Evolutionary conservation across 2,797 vertebrate species (phyloP), one percentile per base, ranked within the genome.

Genomic region (Iguana delicatissima): DNA sequence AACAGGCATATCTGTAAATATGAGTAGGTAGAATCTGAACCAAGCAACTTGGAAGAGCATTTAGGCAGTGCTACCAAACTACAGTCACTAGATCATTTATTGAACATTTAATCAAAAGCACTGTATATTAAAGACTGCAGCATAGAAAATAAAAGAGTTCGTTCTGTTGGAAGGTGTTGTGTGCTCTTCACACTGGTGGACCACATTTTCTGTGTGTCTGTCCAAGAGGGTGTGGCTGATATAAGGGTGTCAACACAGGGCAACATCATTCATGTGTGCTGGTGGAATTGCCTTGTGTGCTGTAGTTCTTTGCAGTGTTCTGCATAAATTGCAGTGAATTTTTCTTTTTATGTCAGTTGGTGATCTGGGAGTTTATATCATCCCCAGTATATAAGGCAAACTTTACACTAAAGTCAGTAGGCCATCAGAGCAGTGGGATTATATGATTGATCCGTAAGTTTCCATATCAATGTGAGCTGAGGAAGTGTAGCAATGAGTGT

Each of bases 401-500:
- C 35, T 57, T 73, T 89, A 42, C 26, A 57, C n/a, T 46, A 42
- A 74, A 42, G 16, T 67, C 67, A 69, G 42, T 22, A 52, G 42
- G n/a, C 20, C 42, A 79, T 12, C 13, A 13, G 59, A 64, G 29
- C 20, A 80, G 76, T 87, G 59, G 42, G 42, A 35, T 4, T 26
- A 86, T 24, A 46, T 32, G 64, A 86, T 73, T 80, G 67, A n/a
- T 86, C 32, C 46, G 57, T 57, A 46, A 87, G 89, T 80, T 82
- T 93, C 83, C 87, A 64, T 93, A 92, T 95, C 94, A 87, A 95
- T 90, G 93, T 24, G 84, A 1, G 52, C 91, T 93, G 73, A 93
- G 91, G 6, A 88, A 20, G 77, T 93, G 87, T 13, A 91, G 24
- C 73, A 90, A 80, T 67, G 92, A 89, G 67, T 72, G 81, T 5